phyloP scores from a whole-genome alignment of 2,888 invertebrate genomes.

The Dolomedes plantarius region DNA sequence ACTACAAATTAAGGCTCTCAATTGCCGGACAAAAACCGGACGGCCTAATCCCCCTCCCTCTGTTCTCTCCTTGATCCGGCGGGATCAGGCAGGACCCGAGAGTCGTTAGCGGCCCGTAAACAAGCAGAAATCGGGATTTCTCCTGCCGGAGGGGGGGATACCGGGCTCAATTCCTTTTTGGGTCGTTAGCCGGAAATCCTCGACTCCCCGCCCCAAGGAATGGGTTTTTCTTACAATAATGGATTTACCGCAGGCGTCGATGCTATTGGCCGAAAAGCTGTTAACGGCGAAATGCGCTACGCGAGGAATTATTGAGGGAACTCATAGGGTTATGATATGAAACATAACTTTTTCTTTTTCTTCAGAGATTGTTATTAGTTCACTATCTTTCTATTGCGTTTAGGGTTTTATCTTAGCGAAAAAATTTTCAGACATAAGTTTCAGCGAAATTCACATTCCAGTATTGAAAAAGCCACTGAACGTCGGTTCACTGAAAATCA shows the following conservation, averaged over 20 bases:
- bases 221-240: not conserved
- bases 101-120: conserved; percentile 52
- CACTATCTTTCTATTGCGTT: too few relatives aligned
- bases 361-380: too few relatives aligned
- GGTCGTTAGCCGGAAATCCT: not conserved
- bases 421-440: too few relatives aligned
- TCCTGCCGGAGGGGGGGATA: not conserved
- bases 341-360: too few relatives aligned
- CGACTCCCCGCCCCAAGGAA: not conserved
- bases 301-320: not conserved
- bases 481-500: too few relatives aligned
- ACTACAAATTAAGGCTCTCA: conserved; percentile 60
- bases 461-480: too few relatives aligned
- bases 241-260: conserved; percentile 1
- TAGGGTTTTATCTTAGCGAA: too few relatives aligned
- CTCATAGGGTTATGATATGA: not conserved
- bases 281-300: not conserved
- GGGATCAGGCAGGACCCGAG: not conserved
- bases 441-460: too few relatives aligned
- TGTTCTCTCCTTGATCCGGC: not conserved
- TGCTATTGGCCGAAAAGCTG: not conserved
- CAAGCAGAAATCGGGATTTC: conserved; percentile 50
- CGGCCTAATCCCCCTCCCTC: not conserved
- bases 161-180: conserved; percentile 22
- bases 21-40: conserved; percentile 30